Evolutionary conservation across 2,888 invertebrate genomes (phyloP).

Genomic region (Nycteola revayana): DNA sequence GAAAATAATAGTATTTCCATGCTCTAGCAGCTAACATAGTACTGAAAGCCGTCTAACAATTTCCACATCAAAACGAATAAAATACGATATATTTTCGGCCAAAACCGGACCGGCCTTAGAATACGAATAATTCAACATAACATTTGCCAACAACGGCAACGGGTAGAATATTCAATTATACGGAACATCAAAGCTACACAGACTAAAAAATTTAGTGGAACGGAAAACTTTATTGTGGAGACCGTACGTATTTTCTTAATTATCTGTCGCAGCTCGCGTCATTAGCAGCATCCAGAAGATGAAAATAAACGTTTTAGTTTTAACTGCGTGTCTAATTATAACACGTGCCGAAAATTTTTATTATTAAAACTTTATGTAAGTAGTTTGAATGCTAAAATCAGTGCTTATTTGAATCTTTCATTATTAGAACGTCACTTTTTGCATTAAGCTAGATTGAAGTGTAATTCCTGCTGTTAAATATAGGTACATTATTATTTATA

Average conservation of each 20-base stretch:
- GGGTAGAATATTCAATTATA: conserved; percentile 11
- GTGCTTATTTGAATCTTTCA: too few relatives aligned
- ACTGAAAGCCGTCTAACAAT: background rate
- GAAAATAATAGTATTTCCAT: too few relatives aligned
- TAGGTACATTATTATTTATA: too few relatives aligned
- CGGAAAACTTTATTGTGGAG: conserved; percentile 9
- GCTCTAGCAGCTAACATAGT: background rate
- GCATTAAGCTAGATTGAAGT: too few relatives aligned
- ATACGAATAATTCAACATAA: background rate
- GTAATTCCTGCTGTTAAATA: too few relatives aligned
- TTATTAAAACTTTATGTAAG: too few relatives aligned
- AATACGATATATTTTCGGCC: background rate
- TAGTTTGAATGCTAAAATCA: too few relatives aligned
- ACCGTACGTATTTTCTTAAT: too few relatives aligned
- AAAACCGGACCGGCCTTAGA: background rate
- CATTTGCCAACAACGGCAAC: conserved; percentile 1
- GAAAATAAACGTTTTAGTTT: conserved; percentile 8
- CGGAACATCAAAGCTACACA: conserved; percentile 23
- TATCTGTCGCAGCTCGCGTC: conserved; percentile 14
- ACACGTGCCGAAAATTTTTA: background rate
- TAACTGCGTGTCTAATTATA: conserved; percentile 6
- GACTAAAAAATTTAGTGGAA: background rate
- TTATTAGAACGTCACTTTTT: too few relatives aligned
- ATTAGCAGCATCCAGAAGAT: conserved; percentile 13
- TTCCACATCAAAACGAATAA: background rate